Conservation (phyloP, 2,888 invertebrate species). For the Microdon myrmicae region DNA sequence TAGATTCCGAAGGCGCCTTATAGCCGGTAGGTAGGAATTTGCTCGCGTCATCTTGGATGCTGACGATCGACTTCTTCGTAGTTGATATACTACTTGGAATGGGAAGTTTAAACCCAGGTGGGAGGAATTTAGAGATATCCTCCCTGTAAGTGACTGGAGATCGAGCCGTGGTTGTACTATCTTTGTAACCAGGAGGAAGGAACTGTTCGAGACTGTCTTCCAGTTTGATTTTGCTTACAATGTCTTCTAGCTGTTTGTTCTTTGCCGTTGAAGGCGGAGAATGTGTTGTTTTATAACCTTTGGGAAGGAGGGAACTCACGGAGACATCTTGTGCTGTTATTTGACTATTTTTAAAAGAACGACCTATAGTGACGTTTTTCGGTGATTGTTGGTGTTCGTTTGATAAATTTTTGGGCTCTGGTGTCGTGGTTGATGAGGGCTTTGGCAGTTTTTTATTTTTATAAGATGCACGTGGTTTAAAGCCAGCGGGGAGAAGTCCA, state of each 20-base stretch:
- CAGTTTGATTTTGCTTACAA: slow-evolving; percentile 62
- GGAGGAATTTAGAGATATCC: slow-evolving; percentile 74
- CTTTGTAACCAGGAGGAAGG: slow-evolving; percentile 70
- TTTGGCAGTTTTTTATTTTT: slow-evolving; percentile 70
- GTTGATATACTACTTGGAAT: slow-evolving; percentile 57
- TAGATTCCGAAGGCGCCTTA: slow-evolving; percentile 63
- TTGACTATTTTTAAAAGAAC: slow-evolving; percentile 70
- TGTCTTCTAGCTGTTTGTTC: slow-evolving; percentile 56
- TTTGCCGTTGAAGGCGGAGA: slow-evolving; percentile 18
- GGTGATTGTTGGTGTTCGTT: slow-evolving; percentile 56
- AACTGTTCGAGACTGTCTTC: slow-evolving; percentile 64
- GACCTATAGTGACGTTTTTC: slow-evolving; percentile 64
- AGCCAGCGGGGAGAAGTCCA: slow-evolving; percentile 74
- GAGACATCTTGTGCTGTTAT: slow-evolving; percentile 71
- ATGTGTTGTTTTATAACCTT: slow-evolving; percentile 70
- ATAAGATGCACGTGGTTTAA: slow-evolving; percentile 70
- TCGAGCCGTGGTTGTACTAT: slow-evolving; percentile 65
- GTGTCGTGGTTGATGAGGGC: slow-evolving; percentile 63
- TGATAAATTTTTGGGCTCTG: slow-evolving; percentile 53
- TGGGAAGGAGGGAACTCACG: slow-evolving; percentile 68
- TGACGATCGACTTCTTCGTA: slow-evolving; percentile 54
- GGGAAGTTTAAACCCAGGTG: slow-evolving; percentile 71
- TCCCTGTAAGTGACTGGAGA: slow-evolving; percentile 68
- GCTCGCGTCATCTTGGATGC: slow-evolving; percentile 70
- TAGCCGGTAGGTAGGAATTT: slow-evolving; percentile 77